Evolutionary conservation across 2,113 vertebrate species (phyloP).

Genomic region (Alethe diademata): DNA sequence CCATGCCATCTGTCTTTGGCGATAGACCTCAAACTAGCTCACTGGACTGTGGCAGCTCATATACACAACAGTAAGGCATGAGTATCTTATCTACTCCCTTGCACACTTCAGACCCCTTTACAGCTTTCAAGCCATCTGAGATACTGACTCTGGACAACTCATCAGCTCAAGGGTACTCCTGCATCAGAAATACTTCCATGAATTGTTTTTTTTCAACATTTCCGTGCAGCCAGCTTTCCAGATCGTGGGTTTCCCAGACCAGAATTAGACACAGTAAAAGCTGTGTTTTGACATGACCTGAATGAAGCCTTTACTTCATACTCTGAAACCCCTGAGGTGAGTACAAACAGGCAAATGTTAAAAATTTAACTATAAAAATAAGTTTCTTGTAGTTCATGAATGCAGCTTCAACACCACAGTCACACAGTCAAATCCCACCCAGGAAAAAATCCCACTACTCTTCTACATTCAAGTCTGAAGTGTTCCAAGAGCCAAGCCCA

Average conservation of each 20-base stretch:
- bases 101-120: not conserved
- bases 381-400: not conserved
- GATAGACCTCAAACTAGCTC: not conserved
- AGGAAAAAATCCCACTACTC: not conserved
- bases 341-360: not conserved
- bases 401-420: not conserved
- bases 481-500: not conserved
- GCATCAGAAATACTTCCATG: not conserved
- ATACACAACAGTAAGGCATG: not conserved
- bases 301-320: not conserved
- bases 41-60: not conserved
- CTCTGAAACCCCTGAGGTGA: not conserved
- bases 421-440: not conserved
- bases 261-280: not conserved
- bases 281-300: not conserved
- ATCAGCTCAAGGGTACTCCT: not conserved
- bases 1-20: conserved; percentile 15
- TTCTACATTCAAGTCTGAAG: not conserved
- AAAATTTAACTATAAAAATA: not conserved
- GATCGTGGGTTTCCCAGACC: not conserved
- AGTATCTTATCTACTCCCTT: not conserved
- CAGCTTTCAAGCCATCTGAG: not conserved
- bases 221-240: not conserved
- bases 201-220: not conserved
- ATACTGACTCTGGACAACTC: not conserved